Evolutionary conservation across 2,113 vertebrate species (phyloP), one percentile per base, ranked within the genome.

Genomic region (Tragelaphus scriptus): DNA sequence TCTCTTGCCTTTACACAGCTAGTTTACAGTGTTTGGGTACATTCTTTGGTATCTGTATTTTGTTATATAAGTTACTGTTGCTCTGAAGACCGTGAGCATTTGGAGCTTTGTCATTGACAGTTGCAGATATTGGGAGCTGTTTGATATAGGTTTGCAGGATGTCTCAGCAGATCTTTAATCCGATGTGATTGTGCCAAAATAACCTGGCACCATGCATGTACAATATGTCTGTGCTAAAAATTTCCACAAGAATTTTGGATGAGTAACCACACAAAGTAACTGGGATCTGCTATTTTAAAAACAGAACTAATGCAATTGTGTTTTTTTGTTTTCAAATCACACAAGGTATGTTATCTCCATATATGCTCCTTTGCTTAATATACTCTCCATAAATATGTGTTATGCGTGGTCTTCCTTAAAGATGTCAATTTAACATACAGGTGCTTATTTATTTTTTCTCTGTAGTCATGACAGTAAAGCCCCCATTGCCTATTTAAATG

Each of bases 221-320:
- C 82, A 98, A 98, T 97, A 97, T 97, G 94, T 65, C 80, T 91
- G 49, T 90, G 92, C 92, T 97, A 98, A 98, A 98, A 98, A 88
- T 95, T 92, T 68, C 92, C 40, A 79, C 28, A 40, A 80, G 96
- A 77, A 65, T 61, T 53, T 97, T 95, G 79, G 95, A 95, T 95
- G 56, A 96, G 44, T 94, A 97, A 97, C 71, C 49, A 92, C 75
- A 68, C 58, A 90, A 95, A 97, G 36, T 94, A 92, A 90, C 55
- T 97, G 85, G 68, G 85, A 96, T 94, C 40, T 97, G n/a, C 59
- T 96, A 85, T 95, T 96, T 97, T 89, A 93, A 96, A 96, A 97
- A 85, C 51, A 96, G 85, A 95, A 92, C 16, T 79, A 68, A 96
- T 82, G 16, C 92, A 85, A 77, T 84, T 85, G 59, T 92, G 80